Evolutionary conservation across 2,888 invertebrate species (phyloP).

Genomic region (Agonopterix arenella): DNA sequence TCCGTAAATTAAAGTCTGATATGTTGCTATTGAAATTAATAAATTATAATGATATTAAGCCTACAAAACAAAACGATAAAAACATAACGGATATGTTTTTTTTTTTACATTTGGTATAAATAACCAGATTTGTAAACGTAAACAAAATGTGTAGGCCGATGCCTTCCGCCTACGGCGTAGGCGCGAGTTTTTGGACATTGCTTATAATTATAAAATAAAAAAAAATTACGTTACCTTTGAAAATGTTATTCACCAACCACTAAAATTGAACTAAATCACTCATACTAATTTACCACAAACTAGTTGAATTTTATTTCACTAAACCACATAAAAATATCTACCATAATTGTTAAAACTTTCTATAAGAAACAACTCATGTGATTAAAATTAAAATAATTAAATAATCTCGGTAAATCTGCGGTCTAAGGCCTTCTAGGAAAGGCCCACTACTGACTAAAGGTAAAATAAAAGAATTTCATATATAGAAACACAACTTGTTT

Average conservation of each 20-base stretch:
- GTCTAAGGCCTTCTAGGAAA: conserved; percentile 13
- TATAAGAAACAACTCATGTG: neutral
- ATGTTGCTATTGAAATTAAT: too few species aligned
- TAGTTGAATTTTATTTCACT: conserved; percentile 27
- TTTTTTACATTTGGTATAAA: too few species aligned
- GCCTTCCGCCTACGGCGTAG: too few species aligned
- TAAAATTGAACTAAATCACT: conserved; percentile 14
- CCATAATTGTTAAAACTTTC: neutral
- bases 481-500: conserved; percentile 13
- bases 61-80: too few species aligned
- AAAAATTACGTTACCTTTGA: neutral
- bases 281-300: conserved; percentile 45
- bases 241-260: conserved; percentile 3
- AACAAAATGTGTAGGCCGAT: too few species aligned
- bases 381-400: too few species aligned
- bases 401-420: neutral
- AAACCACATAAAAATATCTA: conserved; percentile 4
- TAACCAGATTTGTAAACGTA: too few species aligned
- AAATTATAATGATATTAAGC: too few species aligned
- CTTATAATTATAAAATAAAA: too few species aligned
- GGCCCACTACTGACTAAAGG: conserved; percentile 18
- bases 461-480: conserved; percentile 14
- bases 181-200: too few species aligned
- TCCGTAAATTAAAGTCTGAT: too few species aligned
- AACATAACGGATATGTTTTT: too few species aligned